Evolutionary conservation across 1,140 invertebrate species (phyloP).

Genomic region (Pseudomyrmex cubaensis): DNA sequence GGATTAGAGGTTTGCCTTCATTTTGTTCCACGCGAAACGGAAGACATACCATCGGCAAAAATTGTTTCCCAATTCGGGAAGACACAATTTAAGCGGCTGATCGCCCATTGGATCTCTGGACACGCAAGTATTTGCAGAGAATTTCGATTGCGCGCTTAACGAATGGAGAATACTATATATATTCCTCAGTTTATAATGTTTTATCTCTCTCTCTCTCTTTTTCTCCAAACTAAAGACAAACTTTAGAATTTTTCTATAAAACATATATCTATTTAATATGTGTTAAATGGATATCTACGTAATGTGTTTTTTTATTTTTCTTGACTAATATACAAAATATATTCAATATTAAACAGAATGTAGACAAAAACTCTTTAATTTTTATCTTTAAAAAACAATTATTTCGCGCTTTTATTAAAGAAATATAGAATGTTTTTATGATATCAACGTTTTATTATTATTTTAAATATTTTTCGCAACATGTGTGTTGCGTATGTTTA

Average conservation of each 20-base stretch:
- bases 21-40: conserved; percentile 9
- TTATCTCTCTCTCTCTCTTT: not conserved
- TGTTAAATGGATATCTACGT: not conserved
- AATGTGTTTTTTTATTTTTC: no score
- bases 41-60: conserved; percentile 17
- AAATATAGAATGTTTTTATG: no score
- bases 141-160: not conserved
- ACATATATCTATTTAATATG: not conserved
- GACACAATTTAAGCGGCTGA: conserved; percentile 20
- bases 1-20: conserved; percentile 48
- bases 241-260: not conserved
- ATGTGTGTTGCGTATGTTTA: not conserved
- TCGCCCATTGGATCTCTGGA: conserved; percentile 13
- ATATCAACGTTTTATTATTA: not conserved
- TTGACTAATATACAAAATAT: not conserved
- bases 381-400: no score
- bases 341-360: not conserved
- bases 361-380: no score
- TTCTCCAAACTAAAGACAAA: not conserved
- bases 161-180: not conserved
- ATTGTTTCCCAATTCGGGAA: conserved; percentile 24
- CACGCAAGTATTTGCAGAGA: not conserved
- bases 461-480: not conserved
- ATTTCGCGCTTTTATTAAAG: no score
- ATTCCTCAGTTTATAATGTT: not conserved